These are phyloP conservation scores for Polymixis flavicincta DNA, from an alignment of 2,888 invertebrate genomes.

Conservation along the genomic window DNA sequence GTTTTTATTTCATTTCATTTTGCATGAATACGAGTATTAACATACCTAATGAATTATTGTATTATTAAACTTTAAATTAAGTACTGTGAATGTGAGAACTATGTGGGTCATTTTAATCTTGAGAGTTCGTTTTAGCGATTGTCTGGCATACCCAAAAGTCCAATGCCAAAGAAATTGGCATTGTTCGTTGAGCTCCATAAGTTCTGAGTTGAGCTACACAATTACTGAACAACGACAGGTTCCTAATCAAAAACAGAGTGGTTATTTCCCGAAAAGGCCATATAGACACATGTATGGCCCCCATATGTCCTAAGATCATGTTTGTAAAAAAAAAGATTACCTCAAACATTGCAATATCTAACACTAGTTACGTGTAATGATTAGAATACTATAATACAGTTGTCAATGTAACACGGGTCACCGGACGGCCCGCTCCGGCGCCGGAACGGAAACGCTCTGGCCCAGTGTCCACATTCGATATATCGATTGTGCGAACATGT, in stretches of 20 bases:
- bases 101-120: too few relatives aligned
- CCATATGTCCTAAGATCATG: background rate
- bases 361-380: background rate
- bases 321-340: background rate
- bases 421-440: slow-evolving; percentile 67
- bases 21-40: too few relatives aligned
- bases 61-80: too few relatives aligned
- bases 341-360: background rate
- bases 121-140: too few relatives aligned
- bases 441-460: slow-evolving; percentile 71
- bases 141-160: too few relatives aligned
- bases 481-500: slow-evolving; percentile 73
- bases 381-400: slow-evolving; percentile 17
- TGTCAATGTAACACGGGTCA: slow-evolving; percentile 75
- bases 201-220: background rate
- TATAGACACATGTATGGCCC: background rate
- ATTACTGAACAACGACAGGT: background rate
- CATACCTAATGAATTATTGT: too few relatives aligned
- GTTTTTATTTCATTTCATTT: too few relatives aligned
- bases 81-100: too few relatives aligned
- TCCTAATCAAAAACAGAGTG: too few relatives aligned
- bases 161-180: too few relatives aligned
- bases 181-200: background rate
- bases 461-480: slow-evolving; percentile 75
- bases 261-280: background rate